phyloP scores from a whole-genome alignment of 2,113 vertebrate genomes.

The Peromyscus polionotus region DNA sequence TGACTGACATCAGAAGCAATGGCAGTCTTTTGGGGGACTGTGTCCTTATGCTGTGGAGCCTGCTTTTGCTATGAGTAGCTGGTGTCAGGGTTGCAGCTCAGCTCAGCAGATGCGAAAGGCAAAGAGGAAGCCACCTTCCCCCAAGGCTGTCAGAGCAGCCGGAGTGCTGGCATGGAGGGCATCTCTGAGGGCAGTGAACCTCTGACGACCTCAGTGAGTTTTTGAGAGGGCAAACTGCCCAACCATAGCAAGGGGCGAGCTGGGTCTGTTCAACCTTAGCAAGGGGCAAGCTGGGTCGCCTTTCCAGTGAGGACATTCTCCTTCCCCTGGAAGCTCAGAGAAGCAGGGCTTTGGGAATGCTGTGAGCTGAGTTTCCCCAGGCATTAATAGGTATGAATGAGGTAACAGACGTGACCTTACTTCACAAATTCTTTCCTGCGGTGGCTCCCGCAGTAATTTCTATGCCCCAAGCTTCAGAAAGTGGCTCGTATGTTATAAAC shows the following conservation, averaged over 20 bases:
- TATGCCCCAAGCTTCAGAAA: not conserved
- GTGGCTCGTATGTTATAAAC: not conserved
- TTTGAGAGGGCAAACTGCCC: too few relatives aligned
- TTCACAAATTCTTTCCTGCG: conserved; percentile 4
- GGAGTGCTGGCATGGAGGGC: not conserved
- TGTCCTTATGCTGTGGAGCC: not conserved
- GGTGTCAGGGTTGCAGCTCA: not conserved
- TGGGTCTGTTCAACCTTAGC: too few relatives aligned
- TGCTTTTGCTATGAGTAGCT: not conserved
- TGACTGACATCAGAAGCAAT: not conserved
- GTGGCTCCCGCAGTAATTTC: not conserved
- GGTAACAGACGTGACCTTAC: not conserved
- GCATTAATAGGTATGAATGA: not conserved
- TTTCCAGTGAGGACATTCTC: not conserved
- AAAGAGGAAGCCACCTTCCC: not conserved
- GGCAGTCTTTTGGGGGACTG: not conserved
- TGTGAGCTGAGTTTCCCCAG: not conserved
- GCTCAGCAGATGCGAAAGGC: not conserved
- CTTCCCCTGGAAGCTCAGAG: not conserved
- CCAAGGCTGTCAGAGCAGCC: not conserved
- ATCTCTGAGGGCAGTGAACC: not conserved
- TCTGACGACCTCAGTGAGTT: not conserved
- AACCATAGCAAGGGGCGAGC: too few relatives aligned
- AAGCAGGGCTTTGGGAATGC: not conserved
- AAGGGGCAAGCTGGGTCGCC: not conserved